phyloP scores from a whole-genome alignment of 2,113 vertebrate genomes.

The Brachypodius melanocephalos region DNA sequence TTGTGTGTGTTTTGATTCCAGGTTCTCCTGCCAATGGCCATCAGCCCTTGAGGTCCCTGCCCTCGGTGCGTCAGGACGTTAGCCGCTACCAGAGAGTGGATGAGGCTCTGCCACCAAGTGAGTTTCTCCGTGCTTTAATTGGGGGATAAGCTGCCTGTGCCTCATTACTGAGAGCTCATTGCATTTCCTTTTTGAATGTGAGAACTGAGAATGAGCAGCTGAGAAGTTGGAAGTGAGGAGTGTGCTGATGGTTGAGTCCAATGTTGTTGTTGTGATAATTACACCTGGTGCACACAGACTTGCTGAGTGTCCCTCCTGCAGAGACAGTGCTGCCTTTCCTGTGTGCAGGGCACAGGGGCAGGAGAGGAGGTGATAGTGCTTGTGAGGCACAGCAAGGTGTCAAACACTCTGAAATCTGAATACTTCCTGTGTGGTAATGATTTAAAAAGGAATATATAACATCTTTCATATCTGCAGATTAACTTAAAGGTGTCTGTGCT shows the following conservation, averaged over 20 bases:
- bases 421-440: not conserved
- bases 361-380: not conserved
- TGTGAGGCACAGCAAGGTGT: not conserved
- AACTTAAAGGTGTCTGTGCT: not conserved
- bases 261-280: not conserved
- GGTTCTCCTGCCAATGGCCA: slow-evolving; percentile 86
- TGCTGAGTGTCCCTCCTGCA: not conserved
- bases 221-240: not conserved
- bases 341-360: not conserved
- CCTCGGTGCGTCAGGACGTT: slow-evolving; percentile 93
- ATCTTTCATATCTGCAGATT: not conserved
- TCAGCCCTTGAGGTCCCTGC: slow-evolving; percentile 85
- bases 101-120: slow-evolving; percentile 97
- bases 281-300: not conserved
- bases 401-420: not conserved
- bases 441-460: not conserved
- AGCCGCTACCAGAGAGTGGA: slow-evolving; percentile 97
- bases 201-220: not conserved
- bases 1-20: slow-evolving; percentile 51
- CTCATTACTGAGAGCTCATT: not conserved
- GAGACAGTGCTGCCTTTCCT: not conserved
- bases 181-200: not conserved
- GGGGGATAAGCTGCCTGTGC: not conserved
- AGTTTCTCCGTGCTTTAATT: slow-evolving; percentile 63
- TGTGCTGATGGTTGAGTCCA: not conserved